phyloP scores from a whole-genome alignment of 2,113 vertebrate genomes.

The Eptesicus fuscus region DNA sequence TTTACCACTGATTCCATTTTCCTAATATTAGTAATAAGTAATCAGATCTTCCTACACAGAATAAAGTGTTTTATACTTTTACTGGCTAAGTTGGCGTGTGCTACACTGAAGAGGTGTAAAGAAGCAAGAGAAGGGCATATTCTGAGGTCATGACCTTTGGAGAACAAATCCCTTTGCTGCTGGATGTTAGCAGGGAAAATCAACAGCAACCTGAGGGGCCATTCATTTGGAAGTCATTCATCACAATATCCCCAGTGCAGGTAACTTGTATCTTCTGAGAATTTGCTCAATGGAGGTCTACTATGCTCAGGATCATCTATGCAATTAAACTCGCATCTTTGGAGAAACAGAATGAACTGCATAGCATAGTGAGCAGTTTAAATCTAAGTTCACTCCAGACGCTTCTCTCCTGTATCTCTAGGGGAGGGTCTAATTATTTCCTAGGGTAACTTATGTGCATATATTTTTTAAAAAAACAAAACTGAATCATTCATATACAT shows the following conservation, averaged over 20 bases:
- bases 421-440: neutral
- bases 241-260: neutral
- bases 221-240: slow-evolving; percentile 31
- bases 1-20: neutral
- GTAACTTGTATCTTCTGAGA: slow-evolving; percentile 2
- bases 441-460: neutral
- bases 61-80: neutral
- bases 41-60: neutral
- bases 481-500: neutral
- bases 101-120: neutral
- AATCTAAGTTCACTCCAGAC: neutral
- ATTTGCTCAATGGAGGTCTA: slow-evolving; percentile 8
- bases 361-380: neutral
- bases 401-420: neutral
- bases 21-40: neutral
- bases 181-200: neutral
- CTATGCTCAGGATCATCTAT: neutral
- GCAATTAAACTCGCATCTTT: neutral
- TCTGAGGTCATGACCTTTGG: neutral
- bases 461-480: neutral
- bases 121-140: neutral
- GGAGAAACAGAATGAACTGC: slow-evolving; percentile 21
- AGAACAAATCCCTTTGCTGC: neutral
- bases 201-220: neutral
- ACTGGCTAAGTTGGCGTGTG: neutral